Conservation (phyloP, 2,113 vertebrate genomes). For the Dascyllus trimaculatus region DNA sequence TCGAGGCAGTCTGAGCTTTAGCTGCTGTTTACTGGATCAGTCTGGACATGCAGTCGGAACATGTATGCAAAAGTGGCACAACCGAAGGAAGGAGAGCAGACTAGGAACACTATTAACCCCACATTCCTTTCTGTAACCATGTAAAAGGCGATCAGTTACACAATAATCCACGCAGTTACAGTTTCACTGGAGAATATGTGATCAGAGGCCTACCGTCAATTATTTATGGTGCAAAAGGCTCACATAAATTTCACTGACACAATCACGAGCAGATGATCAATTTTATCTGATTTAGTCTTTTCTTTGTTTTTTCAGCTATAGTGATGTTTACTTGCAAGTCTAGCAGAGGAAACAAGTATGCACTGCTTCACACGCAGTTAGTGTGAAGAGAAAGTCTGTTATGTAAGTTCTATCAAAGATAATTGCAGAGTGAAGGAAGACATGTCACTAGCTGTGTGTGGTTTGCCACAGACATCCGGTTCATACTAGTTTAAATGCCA, state of each 20-base stretch:
- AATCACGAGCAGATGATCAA: background rate
- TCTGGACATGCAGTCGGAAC: background rate
- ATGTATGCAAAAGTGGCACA: background rate
- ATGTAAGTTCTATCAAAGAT: no score
- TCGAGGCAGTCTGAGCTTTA: slow-evolving; percentile 8
- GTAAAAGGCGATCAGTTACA: slow-evolving; percentile 61
- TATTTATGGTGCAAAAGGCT: slow-evolving; percentile 3
- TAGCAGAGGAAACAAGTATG: no score
- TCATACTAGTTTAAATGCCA: no score
- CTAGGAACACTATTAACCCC: background rate
- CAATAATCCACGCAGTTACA: slow-evolving; percentile 51
- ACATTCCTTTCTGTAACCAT: slow-evolving; percentile 55
- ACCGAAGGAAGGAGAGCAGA: background rate
- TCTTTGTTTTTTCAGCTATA: no score
- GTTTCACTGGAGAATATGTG: slow-evolving; percentile 38
- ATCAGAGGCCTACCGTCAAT: slow-evolving; percentile 13
- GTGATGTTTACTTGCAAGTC: no score
- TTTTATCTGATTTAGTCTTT: no score
- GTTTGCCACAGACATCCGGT: no score
- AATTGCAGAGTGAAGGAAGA: no score
- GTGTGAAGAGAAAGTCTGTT: no score
- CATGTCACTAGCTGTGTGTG: no score
- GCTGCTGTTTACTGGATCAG: slow-evolving; percentile 23
- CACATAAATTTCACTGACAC: background rate
- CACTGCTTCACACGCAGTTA: no score